These are phyloP conservation scores for Zaprionus camerounensis DNA, from an alignment of 1,140 invertebrate species.

Conservation along the genomic window DNA sequence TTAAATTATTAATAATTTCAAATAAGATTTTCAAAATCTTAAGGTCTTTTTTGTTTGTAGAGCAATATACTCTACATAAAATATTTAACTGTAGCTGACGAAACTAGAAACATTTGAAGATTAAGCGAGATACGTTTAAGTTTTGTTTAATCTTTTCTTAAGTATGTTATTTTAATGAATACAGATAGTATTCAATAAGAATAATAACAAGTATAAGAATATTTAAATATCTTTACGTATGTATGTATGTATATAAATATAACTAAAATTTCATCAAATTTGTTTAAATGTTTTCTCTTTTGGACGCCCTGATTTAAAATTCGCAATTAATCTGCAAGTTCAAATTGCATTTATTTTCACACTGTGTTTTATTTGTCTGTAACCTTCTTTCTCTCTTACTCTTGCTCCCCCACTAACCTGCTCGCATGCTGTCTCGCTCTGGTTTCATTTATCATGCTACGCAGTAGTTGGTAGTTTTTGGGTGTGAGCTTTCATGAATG, in stretches of 20 bases:
- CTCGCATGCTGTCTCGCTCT: background rate
- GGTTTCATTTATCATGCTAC: conserved; percentile 19
- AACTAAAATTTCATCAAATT: background rate
- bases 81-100: no score
- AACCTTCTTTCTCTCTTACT: conserved; percentile 1
- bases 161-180: no score
- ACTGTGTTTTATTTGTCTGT: conserved; percentile 6
- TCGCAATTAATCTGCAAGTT: conserved; percentile 23
- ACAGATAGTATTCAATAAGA: no score
- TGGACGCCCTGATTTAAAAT: conserved; percentile 8
- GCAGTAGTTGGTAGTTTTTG: conserved; percentile 25
- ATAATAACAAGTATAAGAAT: no score
- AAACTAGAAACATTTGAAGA: no score
- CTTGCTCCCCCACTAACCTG: background rate
- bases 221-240: no score
- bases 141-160: no score
- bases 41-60: background rate
- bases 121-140: no score
- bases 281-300: background rate
- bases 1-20: background rate
- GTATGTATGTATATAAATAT: no score
- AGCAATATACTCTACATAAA: no score
- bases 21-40: background rate
- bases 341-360: conserved; percentile 22
- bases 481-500: conserved; percentile 72